Evolutionary conservation across 2,113 vertebrate genomes (phyloP), one percentile per base, ranked within the genome.

Genomic region (Bufo bufo): DNA sequence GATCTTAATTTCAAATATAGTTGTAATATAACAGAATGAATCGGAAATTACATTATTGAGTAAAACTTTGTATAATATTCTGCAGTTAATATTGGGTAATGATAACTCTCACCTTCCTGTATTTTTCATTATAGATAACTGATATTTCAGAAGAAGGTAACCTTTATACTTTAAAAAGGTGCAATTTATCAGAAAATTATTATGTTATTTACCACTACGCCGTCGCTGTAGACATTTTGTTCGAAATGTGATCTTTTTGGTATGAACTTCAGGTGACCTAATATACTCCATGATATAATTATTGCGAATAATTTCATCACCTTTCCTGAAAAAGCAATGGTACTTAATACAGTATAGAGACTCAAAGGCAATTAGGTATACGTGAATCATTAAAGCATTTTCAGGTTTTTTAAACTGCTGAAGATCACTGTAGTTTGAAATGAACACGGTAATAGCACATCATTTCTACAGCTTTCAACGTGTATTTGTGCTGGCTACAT

Each of bases 351-450:
- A 12, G 23, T 72, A 77, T 59, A 23, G 56, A 49, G 66, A 75
- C 61, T 43, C 69, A 56, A 59, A 85, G 54, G 84, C 84, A 85
- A 85, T 85, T 85, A 85, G 74, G 20, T 85, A 77, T 77, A 77
- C n/a, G 33, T 77, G 84, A 85, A 85, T 85, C 72, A 63, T 85
- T 85, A 85, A 85, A 85, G 69, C 52, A 58, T 85, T 77, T 59
- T 63, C 72, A 77, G 56, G 50, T 77, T 77, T 63, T n/a, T 63
- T 19, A 85, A 75, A 77, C 77, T 23, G 47, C 71, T 59, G 49
- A 85, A 77, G 84, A 85, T 63, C 71, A 65, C 75, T 65, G 72
- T 77, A 61, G 33, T 86, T 77, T 23, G 72, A 61, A 77, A 85
- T 65, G 19, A 75, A 63, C 54, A n/a, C 49, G 13, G 74, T 77